phyloP scores from a whole-genome alignment of 2,113 vertebrate species.

The Hippocampus mohnikei region DNA sequence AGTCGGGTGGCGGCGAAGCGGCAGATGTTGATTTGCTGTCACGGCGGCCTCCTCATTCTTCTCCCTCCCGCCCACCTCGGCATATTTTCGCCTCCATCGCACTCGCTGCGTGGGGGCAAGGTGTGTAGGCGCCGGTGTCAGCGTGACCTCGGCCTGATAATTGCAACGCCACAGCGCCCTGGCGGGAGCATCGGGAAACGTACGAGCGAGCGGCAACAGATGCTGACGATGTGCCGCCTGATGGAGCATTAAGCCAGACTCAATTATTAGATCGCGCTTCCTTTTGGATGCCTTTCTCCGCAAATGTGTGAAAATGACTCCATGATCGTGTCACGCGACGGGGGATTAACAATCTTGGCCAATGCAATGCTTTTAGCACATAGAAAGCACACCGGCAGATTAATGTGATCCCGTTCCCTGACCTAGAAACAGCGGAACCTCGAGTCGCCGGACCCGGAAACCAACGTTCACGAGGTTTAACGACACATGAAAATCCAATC shows the following conservation, averaged over 20 bases:
- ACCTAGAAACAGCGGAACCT: conserved; percentile 33
- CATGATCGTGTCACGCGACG: background rate
- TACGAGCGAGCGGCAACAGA: background rate
- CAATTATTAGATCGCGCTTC: background rate
- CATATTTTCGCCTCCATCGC: background rate
- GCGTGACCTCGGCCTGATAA: background rate
- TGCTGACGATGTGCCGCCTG: background rate
- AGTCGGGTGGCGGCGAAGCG: conserved; percentile 15
- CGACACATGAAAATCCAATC: no score
- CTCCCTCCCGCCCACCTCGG: conserved; percentile 16
- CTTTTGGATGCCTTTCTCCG: background rate
- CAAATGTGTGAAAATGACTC: background rate
- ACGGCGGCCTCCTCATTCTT: conserved; percentile 2
- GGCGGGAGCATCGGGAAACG: background rate
- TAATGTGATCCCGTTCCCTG: conserved; percentile 51
- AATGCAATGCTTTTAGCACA: conserved; percentile 24
- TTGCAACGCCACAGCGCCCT: background rate
- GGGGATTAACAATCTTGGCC: conserved; percentile 45
- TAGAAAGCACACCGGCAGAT: conserved; percentile 19
- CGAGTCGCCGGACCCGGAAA: background rate
- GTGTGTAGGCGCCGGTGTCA: conserved; percentile 23
- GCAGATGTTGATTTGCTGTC: conserved; percentile 23
- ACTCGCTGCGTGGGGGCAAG: conserved; percentile 30
- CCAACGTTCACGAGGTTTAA: no score
- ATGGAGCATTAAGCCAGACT: background rate